phyloP scores from a whole-genome alignment of 2,113 vertebrate genomes.

The Pedionomus torquatus region DNA sequence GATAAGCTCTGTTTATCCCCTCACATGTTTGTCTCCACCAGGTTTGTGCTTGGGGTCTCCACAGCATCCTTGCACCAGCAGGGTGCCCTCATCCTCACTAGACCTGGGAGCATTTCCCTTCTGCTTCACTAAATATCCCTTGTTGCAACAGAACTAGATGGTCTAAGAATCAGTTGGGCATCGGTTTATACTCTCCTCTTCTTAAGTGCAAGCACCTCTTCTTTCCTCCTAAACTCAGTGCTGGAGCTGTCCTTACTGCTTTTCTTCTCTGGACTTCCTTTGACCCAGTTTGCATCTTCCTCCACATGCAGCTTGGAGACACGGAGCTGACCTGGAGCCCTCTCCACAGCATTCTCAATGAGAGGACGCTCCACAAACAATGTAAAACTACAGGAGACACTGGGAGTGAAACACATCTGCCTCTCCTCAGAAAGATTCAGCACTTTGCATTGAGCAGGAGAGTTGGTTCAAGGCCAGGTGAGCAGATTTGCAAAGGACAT shows the following conservation, averaged over 20 bases:
- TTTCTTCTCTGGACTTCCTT: background rate
- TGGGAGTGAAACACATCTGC: background rate
- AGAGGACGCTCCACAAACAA: background rate
- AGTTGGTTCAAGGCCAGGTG: background rate
- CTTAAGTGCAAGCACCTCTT: background rate
- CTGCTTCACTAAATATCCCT: background rate
- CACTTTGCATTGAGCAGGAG: background rate
- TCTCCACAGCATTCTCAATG: accelerated
- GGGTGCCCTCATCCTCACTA: background rate
- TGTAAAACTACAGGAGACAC: background rate
- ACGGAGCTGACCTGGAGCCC: background rate
- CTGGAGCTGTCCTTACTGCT: background rate
- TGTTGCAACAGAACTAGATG: background rate
- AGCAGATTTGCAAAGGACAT: background rate
- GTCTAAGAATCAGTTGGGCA: background rate
- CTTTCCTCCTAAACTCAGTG: background rate
- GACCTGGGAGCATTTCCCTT: background rate
- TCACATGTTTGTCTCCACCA: background rate
- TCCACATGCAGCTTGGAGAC: accelerated
- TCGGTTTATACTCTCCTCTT: background rate
- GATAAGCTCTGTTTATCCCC: background rate
- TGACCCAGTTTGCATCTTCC: background rate
- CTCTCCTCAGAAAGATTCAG: background rate
- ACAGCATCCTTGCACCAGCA: background rate
- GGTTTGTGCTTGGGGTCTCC: background rate